Base-by-base conservation (phyloP, 2,113 vertebrate genomes). In the Bos javanicus region DNA sequence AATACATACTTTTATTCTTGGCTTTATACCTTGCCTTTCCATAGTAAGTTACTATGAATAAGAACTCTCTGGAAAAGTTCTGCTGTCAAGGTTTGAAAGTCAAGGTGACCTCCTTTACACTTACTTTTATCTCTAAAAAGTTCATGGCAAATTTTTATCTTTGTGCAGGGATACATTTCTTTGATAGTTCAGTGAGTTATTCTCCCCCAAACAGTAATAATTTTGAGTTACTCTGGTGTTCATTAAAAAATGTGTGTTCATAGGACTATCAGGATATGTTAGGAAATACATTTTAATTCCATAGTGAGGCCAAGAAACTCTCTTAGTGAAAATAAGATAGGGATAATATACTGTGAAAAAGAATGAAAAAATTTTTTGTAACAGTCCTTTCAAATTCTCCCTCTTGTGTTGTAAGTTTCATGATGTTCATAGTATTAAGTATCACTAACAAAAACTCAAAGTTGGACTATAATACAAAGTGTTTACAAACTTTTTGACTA, bases 261-360 rank as follows among this genome's bases (percentile, higher is more conserved):
- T 3, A 39, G 36, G 39, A 54, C 16, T n/a, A 30, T 43, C 10
- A n/a, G 50, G 15, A 81, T 64, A 43, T 59, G 25, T 4, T 25
- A 60, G 81, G 90, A 96, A 88, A 96, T 60, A 92, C 48, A 92
- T 86, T 92, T 96, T 62, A 87, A 88, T 91, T 91, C 13, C 78
- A 74, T 43, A 26, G 43, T 3, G 71, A 81, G 67, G 48, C 59
- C 94, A 92, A 91, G 59, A 92, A 97, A 64, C 36, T 48, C 57
- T 36, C 12, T 78, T 25, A 74, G 82, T 91, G n/a, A 80, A 91
- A 95, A 95, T 4, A 90, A 95, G 50, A 87, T 23, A 71, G 59
- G 48, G 36, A 52, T 25, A 93, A 92, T 67, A 54, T 8, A 46
- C 33, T 80, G 14, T 33, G 21, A 78, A 43, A 56, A 67, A 71